Base-by-base conservation (phyloP, 2,888 invertebrate species). In the Mycogona germanica region DNA sequence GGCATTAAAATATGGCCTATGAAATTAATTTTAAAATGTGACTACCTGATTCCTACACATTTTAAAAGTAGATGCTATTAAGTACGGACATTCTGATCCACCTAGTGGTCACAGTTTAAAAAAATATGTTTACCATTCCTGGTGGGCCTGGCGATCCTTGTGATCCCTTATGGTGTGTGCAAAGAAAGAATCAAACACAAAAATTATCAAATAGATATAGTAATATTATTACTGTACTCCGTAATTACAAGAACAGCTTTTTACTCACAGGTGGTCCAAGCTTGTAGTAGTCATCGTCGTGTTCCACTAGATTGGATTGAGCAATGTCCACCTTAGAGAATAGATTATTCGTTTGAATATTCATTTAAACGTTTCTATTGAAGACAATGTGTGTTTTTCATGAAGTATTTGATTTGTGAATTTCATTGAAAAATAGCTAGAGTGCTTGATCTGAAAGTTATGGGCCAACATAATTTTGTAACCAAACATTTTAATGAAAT, bases 131-230 rank as follows among this genome's bases (percentile, higher is more conserved):
- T 64, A 76, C 76, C 64, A 74, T 65, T 61, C 75, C 75, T 35
- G 72, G 68, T 7, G 69, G 65, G 4, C 75, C 75, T n/a, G 72
- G 66, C 3, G 67, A 66, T 12, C 75, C 75, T 26, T 72, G 66
- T 21, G 66, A 64, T 7, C 61, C 61, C 58, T 58, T 19, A 28
- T n/a, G n/a, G n/a, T n/a, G n/a, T n/a, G n/a, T n/a, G n/a, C n/a
- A 2, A 21, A 23, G 5, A 37, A 53, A 38, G 28, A 52, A 40
- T 30, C 21, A 3, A 46, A 52, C 14, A 46, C 26, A 17, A 1
- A 51, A 9, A 21, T 35, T 48, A 6, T 26, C 21, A 25, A 14
- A 26, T 45, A 17, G 17, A 1, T 7, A 26, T 45, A 5, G 21
- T 47, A 12, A 29, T 14, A 2, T 7, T 14, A 12, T 17, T 3